Evolutionary conservation across 1,140 invertebrate species (phyloP).

Genomic region (Drosophila takahashii): DNA sequence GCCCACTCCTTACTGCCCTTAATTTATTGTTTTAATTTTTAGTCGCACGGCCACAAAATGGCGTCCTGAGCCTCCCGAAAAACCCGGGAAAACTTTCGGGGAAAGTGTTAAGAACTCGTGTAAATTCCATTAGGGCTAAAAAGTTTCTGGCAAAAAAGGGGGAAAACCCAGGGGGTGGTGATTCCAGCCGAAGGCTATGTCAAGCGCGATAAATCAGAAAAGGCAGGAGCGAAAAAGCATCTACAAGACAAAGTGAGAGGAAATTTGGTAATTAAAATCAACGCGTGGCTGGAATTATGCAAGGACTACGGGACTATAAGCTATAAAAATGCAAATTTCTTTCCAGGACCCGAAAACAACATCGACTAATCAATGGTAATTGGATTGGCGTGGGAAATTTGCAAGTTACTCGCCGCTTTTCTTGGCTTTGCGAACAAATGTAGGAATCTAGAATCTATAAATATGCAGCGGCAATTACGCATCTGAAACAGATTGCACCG

Average conservation of each 20-base stretch:
- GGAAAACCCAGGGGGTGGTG: not conserved
- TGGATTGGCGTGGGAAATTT: conserved; percentile 48
- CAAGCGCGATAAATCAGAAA: conserved; percentile 65
- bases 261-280: conserved; percentile 58
- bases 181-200: conserved; percentile 27
- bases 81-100: conserved; percentile 39
- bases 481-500: conserved; percentile 49
- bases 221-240: conserved; percentile 25
- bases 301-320: conserved; percentile 37
- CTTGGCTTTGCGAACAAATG: conserved; percentile 27
- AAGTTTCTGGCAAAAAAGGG: conserved; percentile 31
- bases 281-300: conserved; percentile 65
- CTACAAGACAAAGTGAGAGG: conserved; percentile 25
- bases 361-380: conserved; percentile 75
- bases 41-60: conserved; percentile 66
- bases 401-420: conserved; percentile 27
- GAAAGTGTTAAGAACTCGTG: conserved; percentile 79
- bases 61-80: conserved; percentile 41
- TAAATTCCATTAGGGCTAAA: conserved; percentile 76
- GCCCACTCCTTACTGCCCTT: conserved; percentile 28
- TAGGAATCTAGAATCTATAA: conserved; percentile 50
- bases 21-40: conserved; percentile 83
- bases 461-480: conserved; percentile 53
- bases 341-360: conserved; percentile 17
- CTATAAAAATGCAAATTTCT: conserved; percentile 73